These are phyloP conservation scores for Trialeurodes vaporariorum DNA, from an alignment of 1,140 invertebrate species.

Conservation along the genomic window DNA sequence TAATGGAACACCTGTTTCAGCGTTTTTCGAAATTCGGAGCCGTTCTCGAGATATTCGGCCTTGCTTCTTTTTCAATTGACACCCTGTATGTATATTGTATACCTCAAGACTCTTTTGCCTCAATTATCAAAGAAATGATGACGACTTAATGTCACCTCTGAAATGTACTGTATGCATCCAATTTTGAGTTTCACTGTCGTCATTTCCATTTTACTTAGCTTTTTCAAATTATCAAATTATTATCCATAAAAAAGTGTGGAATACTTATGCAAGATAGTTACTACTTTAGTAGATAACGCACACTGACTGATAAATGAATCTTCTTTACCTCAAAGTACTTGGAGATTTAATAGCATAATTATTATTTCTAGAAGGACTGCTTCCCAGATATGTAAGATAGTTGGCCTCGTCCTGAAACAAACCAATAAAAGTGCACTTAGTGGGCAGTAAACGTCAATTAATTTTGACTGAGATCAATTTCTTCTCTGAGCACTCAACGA, in stretches of 20 bases:
- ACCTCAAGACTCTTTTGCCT: too few relatives aligned
- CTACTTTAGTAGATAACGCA: not conserved
- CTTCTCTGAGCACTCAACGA: not conserved
- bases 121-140: too few relatives aligned
- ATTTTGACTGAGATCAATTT: not conserved
- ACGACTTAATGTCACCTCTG: not conserved
- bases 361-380: not conserved
- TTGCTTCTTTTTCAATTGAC: too few relatives aligned
- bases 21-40: too few relatives aligned
- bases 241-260: too few relatives aligned
- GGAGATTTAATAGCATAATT: not conserved
- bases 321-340: not conserved
- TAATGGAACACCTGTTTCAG: too few relatives aligned
- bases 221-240: too few relatives aligned
- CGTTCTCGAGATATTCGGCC: too few relatives aligned
- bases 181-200: too few relatives aligned
- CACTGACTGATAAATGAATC: not conserved
- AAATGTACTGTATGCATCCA: not conserved
- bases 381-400: not conserved
- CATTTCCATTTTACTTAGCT: too few relatives aligned
- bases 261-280: not conserved
- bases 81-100: too few relatives aligned
- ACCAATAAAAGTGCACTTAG: too few relatives aligned
- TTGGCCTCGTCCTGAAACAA: not conserved
- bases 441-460: not conserved